A percentile compares a stretch with the other conserved stretches of the same genome.
phyloP scores from a whole-genome alignment of 2,797 vertebrate genomes.

The Clangula hyemalis region DNA sequence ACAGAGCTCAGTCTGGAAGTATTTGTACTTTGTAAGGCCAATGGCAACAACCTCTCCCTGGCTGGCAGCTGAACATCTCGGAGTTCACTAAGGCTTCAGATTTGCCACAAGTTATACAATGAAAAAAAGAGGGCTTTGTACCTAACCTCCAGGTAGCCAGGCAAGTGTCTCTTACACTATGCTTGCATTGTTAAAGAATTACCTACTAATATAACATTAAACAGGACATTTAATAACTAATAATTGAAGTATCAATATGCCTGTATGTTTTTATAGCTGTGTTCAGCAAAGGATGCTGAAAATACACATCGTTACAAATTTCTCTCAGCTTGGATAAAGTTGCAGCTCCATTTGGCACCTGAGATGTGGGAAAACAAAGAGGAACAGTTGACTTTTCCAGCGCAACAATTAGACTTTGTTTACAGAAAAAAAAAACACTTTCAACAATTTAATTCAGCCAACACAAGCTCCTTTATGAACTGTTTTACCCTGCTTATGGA shows the following conservation, averaged over 20 bases:
- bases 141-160: not conserved
- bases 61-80: not conserved
- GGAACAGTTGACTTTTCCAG: slow-evolving; percentile 15
- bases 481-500: not conserved
- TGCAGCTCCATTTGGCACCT: slow-evolving; percentile 5
- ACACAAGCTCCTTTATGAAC: slow-evolving; percentile 5
- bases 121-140: no score
- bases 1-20: not conserved
- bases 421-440: not conserved
- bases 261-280: not conserved
- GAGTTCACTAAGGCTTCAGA: not conserved
- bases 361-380: not conserved
- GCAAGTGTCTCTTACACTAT: not conserved
- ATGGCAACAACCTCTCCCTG: not conserved
- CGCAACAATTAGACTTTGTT: slow-evolving; percentile 11
- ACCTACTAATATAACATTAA: not conserved
- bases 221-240: not conserved
- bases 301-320: not conserved
- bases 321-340: not conserved
- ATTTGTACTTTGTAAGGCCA: not conserved
- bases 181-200: not conserved
- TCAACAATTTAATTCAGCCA: slow-evolving; percentile 3
- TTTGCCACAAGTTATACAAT: not conserved
- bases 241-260: not conserved
- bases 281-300: not conserved